These are phyloP conservation scores for Marmota monax DNA, from an alignment of 2,113 vertebrate species.

Conservation along the genomic window DNA sequence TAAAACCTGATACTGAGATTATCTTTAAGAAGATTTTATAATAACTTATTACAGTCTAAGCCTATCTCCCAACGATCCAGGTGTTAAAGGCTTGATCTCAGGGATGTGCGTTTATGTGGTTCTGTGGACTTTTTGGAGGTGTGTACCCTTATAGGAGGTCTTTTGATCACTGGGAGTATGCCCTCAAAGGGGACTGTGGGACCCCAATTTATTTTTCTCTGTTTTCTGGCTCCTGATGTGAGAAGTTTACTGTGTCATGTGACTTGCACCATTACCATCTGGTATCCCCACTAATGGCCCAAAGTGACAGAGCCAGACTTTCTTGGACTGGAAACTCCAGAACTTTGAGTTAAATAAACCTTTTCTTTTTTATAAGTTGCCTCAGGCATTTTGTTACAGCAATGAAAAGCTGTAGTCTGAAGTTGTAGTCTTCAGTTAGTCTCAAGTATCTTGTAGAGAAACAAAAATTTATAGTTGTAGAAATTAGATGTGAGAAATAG, in stretches of 20 bases:
- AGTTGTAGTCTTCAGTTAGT: neutral
- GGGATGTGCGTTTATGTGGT: neutral
- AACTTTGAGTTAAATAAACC: neutral
- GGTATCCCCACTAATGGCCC: too few relatives aligned
- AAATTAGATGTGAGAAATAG: neutral
- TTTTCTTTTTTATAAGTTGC: neutral
- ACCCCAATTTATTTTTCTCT: neutral
- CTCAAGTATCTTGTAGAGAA: neutral
- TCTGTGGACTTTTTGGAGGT: neutral
- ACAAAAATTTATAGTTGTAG: neutral
- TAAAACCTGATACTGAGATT: neutral
- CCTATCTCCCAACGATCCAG: neutral
- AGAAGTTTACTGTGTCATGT: neutral
- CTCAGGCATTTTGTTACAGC: neutral
- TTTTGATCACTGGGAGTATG: neutral
- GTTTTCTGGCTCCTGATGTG: neutral
- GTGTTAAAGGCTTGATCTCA: neutral
- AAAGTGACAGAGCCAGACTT: too few relatives aligned
- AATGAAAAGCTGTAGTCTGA: neutral
- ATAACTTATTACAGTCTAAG: neutral
- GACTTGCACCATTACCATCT: too few relatives aligned
- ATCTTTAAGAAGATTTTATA: neutral
- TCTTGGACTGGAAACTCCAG: neutral
- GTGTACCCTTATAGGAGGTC: neutral
- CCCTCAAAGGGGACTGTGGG: neutral